Conservation (phyloP, 2,888 invertebrate genomes). For the Chloroclystis v-ata region DNA sequence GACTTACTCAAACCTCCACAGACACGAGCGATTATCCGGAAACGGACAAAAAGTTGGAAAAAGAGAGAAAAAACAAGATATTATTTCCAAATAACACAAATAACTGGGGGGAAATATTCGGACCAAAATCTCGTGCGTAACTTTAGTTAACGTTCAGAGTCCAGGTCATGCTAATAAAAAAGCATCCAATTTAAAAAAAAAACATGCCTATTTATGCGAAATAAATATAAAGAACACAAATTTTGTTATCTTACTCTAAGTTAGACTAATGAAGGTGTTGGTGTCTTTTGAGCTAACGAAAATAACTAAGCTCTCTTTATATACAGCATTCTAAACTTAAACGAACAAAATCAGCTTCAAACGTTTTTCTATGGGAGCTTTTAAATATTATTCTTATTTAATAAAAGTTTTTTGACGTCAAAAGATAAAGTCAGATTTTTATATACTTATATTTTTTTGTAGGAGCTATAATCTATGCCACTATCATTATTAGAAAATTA, state of each 20-base stretch:
- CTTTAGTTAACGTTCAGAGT: conserved; percentile 12
- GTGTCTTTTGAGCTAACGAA: conserved; percentile 7
- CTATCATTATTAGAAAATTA: too few species aligned
- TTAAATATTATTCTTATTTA: too few species aligned
- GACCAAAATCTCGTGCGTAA: conserved; percentile 24
- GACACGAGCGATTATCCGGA: conserved; percentile 72
- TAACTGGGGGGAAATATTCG: conserved; percentile 12
- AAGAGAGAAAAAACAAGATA: conserved; percentile 63
- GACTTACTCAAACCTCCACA: conserved; percentile 76
- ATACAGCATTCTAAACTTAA: background rate
- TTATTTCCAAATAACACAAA: conserved; percentile 53
- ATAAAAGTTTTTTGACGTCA: too few species aligned
- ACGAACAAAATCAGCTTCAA: too few species aligned
- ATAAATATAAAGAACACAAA: conserved; percentile 17
- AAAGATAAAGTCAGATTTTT: too few species aligned
- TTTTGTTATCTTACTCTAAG: conserved; percentile 17
- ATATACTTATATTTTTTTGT: too few species aligned
- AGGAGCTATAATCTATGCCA: too few species aligned
- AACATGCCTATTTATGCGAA: conserved; percentile 30
- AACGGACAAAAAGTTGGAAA: conserved; percentile 70
- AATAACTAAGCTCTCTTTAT: background rate
- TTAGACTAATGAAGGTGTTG: conserved; percentile 29
- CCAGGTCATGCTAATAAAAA: conserved; percentile 27
- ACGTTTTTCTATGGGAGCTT: too few species aligned
- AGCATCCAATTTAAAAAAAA: conserved; percentile 25